Evolutionary conservation across 2,888 invertebrate species (phyloP).

Genomic region (Melieria picta): DNA sequence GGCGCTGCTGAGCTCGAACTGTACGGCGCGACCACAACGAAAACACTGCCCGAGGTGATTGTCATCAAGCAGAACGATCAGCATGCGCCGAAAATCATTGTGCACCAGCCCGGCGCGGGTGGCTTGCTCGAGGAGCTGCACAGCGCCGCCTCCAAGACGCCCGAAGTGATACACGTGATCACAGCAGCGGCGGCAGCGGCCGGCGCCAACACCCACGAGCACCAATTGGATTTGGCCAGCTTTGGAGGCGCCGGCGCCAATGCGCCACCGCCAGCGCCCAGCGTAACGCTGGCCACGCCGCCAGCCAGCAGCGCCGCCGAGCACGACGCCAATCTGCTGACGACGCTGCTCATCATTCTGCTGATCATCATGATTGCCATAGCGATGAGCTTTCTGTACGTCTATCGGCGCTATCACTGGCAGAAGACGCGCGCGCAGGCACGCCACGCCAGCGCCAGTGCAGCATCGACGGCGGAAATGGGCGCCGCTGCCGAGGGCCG

Average conservation of each 20-base stretch:
- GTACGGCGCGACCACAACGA: constrained; percentile 49
- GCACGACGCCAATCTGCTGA: constrained; percentile 56
- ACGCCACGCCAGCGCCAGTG: constrained; percentile 46
- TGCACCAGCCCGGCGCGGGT: constrained; percentile 56
- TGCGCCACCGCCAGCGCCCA: constrained; percentile 24
- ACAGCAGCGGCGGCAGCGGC: constrained; percentile 50
- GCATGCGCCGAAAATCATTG: constrained; percentile 61
- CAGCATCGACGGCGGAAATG: constrained; percentile 15
- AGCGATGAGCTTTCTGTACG: constrained; percentile 56
- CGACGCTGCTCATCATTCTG: constrained; percentile 56
- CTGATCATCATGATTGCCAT: constrained; percentile 58
- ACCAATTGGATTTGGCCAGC: constrained; percentile 52
- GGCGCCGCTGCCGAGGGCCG: constrained; percentile 1
- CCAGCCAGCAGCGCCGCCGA: constrained; percentile 45
- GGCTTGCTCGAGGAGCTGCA: constrained; percentile 54
- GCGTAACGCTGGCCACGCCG: constrained; percentile 26
- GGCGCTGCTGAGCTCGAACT: constrained; percentile 35
- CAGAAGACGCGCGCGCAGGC: constrained; percentile 53
- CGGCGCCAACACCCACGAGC: constrained; percentile 41
- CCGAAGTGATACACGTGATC: constrained; percentile 65
- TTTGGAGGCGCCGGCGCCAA: constrained; percentile 40
- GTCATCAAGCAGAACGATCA: constrained; percentile 60
- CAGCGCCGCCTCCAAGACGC: constrained; percentile 47
- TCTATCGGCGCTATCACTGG: constrained; percentile 57
- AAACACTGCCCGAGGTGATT: constrained; percentile 59